Evolutionary conservation across 2,888 invertebrate species (phyloP), one percentile per base, ranked within the genome.

Genomic region (Zhuqinia jingwanae): DNA sequence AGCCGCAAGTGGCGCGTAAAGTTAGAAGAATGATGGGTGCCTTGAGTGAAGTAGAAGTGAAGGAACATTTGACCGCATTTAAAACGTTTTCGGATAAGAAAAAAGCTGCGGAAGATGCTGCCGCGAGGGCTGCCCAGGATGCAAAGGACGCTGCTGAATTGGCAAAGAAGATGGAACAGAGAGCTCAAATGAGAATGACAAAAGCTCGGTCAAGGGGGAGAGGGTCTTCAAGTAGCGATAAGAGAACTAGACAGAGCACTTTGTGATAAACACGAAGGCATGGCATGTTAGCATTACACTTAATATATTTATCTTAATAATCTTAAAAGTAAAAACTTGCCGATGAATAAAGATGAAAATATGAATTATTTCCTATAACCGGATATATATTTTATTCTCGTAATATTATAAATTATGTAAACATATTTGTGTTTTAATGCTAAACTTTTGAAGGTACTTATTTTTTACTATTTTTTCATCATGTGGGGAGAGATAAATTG

Each of bases 71-170:
- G 65, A 76, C 76, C 8, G 36, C 77, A 1, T 83, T 83, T 20
- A 56, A 58, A 15, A 45, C 42, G 0, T 70, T 65, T 27, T 78
- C 79, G 2, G 70, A 53, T 8, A 50, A 68, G 22, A 85, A 85
- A 42, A 78, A 85, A 22, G 58, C 70, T 30, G 60, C 58, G 11
- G 70, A 85, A 11, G 85, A 78, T 25, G 78, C 78, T 1, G 83
- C 77, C 15, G 42, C 20, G 20, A 63, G 83, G 42, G 83, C 83
- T 11, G 83, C 83, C 1, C 65, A 83, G 27, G 83, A 83, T 30
- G 83, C 83, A 0, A 50, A 58, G 17, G 83, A 76, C 15, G 83
- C 83, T 22, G 68, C 77, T 0, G 83, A 83, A n/a, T 13, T 76
- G 11, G 76, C 83, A 8, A 36, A 58, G 22, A 76, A 76, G 22